Percentiles rank a stretch among this genome's conserved stretches.
These are phyloP conservation scores for Ophion costatus DNA, from an alignment of 2,888 invertebrate genomes.

Conservation along the genomic window DNA sequence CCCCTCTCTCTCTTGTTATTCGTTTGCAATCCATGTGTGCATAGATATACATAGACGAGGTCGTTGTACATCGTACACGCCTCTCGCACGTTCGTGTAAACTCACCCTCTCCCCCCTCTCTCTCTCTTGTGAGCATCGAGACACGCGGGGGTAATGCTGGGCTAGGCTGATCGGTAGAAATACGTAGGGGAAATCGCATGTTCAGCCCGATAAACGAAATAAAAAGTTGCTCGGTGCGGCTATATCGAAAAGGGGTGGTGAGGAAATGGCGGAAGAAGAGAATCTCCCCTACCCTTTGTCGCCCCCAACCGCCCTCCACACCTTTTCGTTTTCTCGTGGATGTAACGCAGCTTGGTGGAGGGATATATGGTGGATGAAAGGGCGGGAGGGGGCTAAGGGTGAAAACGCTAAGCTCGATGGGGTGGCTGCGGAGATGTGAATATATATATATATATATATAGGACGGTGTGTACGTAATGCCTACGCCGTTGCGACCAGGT, in stretches of 20 bases:
- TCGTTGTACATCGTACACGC: constrained; percentile 66
- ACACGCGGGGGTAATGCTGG: constrained; percentile 60
- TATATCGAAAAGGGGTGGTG: constrained; percentile 39
- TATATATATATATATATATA: constrained; percentile 27
- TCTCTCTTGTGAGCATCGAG: constrained; percentile 56
- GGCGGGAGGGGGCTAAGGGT: constrained; percentile 28
- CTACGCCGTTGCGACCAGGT: constrained; percentile 69
- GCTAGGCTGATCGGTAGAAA: constrained; percentile 70
- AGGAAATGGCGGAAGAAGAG: constrained; percentile 48
- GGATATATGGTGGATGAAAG: constrained; percentile 57
- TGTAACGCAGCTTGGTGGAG: constrained; percentile 48
- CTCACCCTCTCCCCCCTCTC: background rate
- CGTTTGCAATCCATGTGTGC: constrained; percentile 31
- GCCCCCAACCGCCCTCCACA: constrained; percentile 10
- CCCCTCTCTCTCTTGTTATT: constrained; percentile 20
- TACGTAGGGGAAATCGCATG: constrained; percentile 79
- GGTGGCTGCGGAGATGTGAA: constrained; percentile 54
- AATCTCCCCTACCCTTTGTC: constrained; percentile 36
- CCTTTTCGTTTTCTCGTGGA: constrained; percentile 63
- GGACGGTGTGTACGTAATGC: constrained; percentile 75
- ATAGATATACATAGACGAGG: constrained; percentile 33
- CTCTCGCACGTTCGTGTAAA: constrained; percentile 64
- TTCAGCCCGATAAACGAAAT: constrained; percentile 81
- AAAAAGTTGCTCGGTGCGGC: constrained; percentile 73
- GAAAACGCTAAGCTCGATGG: constrained; percentile 54